phyloP scores from a whole-genome alignment of 2,113 vertebrate genomes.

The Cottus gobio region DNA sequence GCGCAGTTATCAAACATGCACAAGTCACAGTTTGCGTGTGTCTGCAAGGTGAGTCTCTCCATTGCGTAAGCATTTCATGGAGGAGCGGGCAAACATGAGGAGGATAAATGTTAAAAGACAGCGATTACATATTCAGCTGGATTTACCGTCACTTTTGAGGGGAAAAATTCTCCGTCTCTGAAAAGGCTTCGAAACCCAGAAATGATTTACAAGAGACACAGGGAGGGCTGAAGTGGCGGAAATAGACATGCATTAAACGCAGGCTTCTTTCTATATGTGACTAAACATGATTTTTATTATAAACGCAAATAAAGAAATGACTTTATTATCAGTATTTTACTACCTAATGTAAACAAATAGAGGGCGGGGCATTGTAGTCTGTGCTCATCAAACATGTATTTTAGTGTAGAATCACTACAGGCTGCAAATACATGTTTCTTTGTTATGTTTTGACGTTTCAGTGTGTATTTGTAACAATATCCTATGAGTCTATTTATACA shows the following conservation, averaged over 20 bases:
- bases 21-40: neutral
- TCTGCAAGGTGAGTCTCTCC: slow-evolving; percentile 1
- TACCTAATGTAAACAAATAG: too few relatives aligned
- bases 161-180: neutral
- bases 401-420: neutral
- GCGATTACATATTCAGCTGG: neutral
- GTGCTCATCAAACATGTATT: neutral
- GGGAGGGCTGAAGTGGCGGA: neutral
- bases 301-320: neutral
- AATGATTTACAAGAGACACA: neutral
- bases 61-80: neutral
- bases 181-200: neutral
- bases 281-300: neutral
- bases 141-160: neutral
- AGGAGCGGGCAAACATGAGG: neutral
- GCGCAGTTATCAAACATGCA: neutral
- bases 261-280: neutral
- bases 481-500: neutral
- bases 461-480: neutral
- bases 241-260: neutral
- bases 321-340: neutral
- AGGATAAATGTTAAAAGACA: neutral
- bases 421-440: neutral
- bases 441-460: neutral
- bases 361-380: neutral